Evolutionary conservation across 2,797 vertebrate species (phyloP), one percentile per base, ranked within the genome.

Genomic region (Micromesistius poutassou): DNA sequence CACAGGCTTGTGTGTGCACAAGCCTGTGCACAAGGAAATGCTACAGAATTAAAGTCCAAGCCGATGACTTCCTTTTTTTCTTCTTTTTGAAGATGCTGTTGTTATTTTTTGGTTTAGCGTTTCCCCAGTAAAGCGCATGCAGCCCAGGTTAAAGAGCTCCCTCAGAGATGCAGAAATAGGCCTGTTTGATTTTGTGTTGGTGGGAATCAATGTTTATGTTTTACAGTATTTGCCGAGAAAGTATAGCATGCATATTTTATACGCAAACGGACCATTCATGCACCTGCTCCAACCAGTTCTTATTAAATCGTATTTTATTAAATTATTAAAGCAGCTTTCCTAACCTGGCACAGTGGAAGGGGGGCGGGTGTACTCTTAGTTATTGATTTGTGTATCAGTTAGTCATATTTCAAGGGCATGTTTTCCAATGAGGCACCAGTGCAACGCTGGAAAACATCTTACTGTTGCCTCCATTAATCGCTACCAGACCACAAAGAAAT

Each of bases 371-470:
- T 80, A 79, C 86, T 80, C 80, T 86, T 79, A 75, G 71, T 74
- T 81, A 92, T 91, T 86, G 88, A 91, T 90, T 84, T 83, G 81
- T 88, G 82, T 85, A 83, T 86, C 86, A 84, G 81, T 85, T 83
- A 80, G 77, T 82, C 35, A 7, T 76, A 78, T 55, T 55, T 50
- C 8, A 81, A 87, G 84, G 85, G 84, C 74, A 79, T 78, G 55
- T 66, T 66, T 66, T 66, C 22, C 55, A 28, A 66, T 25, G 55
- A 66, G 55, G n/a, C 55, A 28, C n/a, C 55, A 28, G 46, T 10
- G 77, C 80, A 75, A 3, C 16, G 8, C 77, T 78, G 74, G 76
- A 77, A 82, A 75, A 87, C 76, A 82, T 87, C 85, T 73, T 84
- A 81, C 72, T 83, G 30, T 81, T 80, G 77, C 73, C 81, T 78